Evolutionary conservation across 2,113 vertebrate genomes (phyloP), one percentile per base, ranked within the genome.

Genomic region (Sula dactylatra): DNA sequence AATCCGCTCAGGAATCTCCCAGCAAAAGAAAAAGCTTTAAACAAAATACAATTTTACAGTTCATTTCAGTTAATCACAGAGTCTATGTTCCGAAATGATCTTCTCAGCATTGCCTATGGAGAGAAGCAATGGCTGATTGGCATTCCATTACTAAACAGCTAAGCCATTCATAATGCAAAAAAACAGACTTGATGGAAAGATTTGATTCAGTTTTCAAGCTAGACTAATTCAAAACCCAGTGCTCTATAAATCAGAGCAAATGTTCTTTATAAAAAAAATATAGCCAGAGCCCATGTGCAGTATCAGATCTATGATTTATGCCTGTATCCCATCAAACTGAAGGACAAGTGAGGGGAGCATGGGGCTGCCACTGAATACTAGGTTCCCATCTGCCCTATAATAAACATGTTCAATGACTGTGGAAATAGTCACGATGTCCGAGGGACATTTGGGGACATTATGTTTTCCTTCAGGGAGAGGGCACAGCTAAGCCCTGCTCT

Each of bases 51-150:
- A 97, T 98, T 98, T 97, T 98, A 97, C 97, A 98, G 96, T 98
- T 98, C 97, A 97, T 98, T 98, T 98, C 97, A 98, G 97, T 97
- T 98, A 95, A 98, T 98, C 97, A 95, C 90, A 76, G 93, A 92
- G 82, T 93, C 93, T 94, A 45, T 97, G 97, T 96, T 97, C 95
- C 65, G 2, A 97, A 97, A 94, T 91, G 74, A 92, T 97, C 96
- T 95, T 81, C 88, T 76, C 64, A 26, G 95, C 95, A 93, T 76
- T 88, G 94, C 97, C 98, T 93, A 76, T 88, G 97, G 97, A 97
- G 92, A 87, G 86, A 70, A 19, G 44, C 70, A 19, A 20, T 24
- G 90, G 74, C 97, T 97, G 94, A 97, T 88, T 94, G 95, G 92
- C 94, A 97, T 85, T 86, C 91, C 94, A 90, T 96, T 91, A 95